These are phyloP conservation scores for Caenorhabditis afra DNA, from an alignment of 2,888 invertebrate species.

Conservation along the genomic window DNA sequence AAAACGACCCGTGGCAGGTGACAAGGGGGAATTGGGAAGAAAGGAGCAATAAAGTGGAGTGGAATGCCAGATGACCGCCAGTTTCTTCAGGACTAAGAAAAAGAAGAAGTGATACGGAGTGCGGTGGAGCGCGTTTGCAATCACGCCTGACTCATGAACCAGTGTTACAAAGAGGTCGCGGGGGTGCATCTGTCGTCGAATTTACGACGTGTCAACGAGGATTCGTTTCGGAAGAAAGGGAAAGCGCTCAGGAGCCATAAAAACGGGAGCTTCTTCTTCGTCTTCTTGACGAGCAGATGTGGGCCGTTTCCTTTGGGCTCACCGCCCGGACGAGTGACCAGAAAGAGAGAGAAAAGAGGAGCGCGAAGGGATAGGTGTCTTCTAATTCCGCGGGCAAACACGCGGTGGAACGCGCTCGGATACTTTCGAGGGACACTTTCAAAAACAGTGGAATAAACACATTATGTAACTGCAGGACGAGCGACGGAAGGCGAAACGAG, in stretches of 20 bases:
- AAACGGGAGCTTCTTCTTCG: slow-evolving; percentile 8
- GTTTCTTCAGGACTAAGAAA: neutral
- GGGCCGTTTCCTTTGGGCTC: slow-evolving; percentile 13
- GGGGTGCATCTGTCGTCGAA: neutral
- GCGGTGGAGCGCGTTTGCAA: too few relatives aligned
- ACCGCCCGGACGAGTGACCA: slow-evolving; percentile 1
- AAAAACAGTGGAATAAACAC: slow-evolving; percentile 7
- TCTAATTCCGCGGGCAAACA: neutral
- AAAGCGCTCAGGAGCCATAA: slow-evolving; percentile 24
- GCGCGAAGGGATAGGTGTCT: slow-evolving; percentile 16
- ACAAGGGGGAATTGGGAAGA: slow-evolving; percentile 17
- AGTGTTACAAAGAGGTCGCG: neutral
- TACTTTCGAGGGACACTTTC: neutral
- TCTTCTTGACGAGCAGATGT: slow-evolving; percentile 53
- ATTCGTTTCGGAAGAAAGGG: slow-evolving; percentile 6
- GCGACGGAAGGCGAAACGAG: neutral
- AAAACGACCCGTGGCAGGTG: slow-evolving; percentile 9
- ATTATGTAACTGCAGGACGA: neutral
- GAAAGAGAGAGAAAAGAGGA: neutral
- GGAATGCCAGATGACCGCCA: slow-evolving; percentile 48
- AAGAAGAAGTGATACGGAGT: neutral
- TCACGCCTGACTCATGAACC: slow-evolving; percentile 2
- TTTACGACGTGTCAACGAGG: slow-evolving; percentile 22
- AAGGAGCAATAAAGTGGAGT: slow-evolving; percentile 35
- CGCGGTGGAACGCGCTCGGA: neutral